These are phyloP conservation scores for Ivindomyrus marchei DNA, from an alignment of 2,113 vertebrate species.

Conservation along the genomic window DNA sequence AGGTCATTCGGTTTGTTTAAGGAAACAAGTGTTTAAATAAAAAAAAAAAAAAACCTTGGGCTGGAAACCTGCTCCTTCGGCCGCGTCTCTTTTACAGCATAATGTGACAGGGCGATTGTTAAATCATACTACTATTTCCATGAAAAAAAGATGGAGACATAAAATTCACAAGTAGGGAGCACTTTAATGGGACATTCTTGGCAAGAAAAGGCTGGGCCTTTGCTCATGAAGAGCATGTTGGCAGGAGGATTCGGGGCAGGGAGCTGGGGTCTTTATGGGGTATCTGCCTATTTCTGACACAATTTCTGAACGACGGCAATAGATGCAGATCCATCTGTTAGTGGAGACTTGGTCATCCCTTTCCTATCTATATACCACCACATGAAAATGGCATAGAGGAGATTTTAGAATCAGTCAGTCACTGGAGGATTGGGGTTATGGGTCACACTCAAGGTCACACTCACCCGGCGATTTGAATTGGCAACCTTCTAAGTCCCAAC, in stretches of 20 bases:
- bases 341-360: background rate
- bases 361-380: background rate
- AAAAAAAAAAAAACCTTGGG: background rate
- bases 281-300: background rate
- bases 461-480: too few species aligned
- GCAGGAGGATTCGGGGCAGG: background rate
- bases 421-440: too few species aligned
- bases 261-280: background rate
- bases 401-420: background rate
- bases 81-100: background rate
- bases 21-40: conserved; percentile 3
- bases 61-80: background rate
- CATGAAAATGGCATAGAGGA: background rate
- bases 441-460: too few species aligned
- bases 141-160: background rate
- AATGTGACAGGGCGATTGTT: background rate
- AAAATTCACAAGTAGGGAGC: background rate
- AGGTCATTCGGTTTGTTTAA: background rate
- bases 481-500: too few species aligned
- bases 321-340: background rate
- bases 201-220: background rate
- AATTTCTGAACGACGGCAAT: background rate
- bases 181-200: background rate
- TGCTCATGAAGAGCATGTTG: background rate
- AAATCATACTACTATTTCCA: background rate